Conservation (phyloP, 1,140 invertebrate species). For the Orchestia grillus region DNA sequence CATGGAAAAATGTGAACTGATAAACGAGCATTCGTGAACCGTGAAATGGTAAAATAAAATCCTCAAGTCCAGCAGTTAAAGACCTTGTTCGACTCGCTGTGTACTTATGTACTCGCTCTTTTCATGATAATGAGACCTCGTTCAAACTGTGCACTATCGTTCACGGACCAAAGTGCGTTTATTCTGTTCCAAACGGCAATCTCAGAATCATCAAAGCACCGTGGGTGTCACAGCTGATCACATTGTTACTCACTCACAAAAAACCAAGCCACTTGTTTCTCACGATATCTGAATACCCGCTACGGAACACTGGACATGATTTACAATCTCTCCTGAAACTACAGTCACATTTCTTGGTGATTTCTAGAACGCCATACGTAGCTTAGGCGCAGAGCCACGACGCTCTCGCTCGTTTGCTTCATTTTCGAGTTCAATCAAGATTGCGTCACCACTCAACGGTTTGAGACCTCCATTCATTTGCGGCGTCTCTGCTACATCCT, state of each 20-base stretch:
- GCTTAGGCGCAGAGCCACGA: no score
- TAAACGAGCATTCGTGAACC: slow-evolving; percentile 16
- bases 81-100: background rate
- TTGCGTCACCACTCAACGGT: no score
- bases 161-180: background rate
- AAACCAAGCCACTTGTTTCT: background rate
- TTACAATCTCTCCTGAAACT: background rate
- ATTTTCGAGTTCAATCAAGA: no score
- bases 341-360: background rate
- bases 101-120: background rate
- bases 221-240: background rate
- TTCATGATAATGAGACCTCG: no score
- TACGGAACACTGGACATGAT: background rate
- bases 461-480: no score
- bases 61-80: background rate
- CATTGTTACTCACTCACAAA: background rate
- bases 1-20: slow-evolving; percentile 2
- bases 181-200: background rate
- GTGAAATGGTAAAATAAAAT: background rate
- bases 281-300: background rate
- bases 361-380: background rate
- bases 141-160: background rate
- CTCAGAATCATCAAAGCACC: background rate
- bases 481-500: no score
- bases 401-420: no score